A percentile compares a stretch with the other conserved stretches of the same genome.
Evolutionary conservation across 2,113 vertebrate species (phyloP).

Genomic region (Colistium nudipinnis): DNA sequence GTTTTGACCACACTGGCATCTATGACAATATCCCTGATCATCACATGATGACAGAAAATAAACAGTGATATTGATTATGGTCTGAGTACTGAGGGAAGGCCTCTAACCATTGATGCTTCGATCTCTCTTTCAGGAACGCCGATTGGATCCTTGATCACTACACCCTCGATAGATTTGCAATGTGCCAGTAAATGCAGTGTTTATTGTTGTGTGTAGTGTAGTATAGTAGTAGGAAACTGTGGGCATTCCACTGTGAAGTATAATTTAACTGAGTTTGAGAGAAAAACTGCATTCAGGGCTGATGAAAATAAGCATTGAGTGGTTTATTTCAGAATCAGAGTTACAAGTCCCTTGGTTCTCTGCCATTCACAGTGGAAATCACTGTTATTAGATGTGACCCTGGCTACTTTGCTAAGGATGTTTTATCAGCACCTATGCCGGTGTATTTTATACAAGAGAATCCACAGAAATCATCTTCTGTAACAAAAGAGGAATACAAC

Average conservation of each 20-base stretch:
- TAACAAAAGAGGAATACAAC: too few relatives aligned
- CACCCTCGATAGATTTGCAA: not conserved
- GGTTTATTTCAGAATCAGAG: constrained; percentile 21
- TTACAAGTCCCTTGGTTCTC: constrained; percentile 16
- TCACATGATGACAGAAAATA: constrained; percentile 3
- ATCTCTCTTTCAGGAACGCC: not conserved
- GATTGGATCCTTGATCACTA: not conserved
- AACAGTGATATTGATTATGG: constrained; percentile 2
- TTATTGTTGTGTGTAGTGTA: not conserved
- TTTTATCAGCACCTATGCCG: constrained; percentile 19
- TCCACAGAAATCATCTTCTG: not conserved
- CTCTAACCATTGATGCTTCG: not conserved
- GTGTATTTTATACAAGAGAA: not conserved
- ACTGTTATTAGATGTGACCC: constrained; percentile 40
- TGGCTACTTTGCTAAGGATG: constrained; percentile 41
- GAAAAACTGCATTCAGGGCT: not conserved
- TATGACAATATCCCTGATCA: not conserved
- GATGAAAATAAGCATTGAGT: constrained; percentile 4
- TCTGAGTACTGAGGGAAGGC: not conserved
- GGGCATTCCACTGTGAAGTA: not conserved
- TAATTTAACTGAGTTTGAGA: not conserved
- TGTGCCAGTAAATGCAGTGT: not conserved
- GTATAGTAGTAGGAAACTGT: not conserved
- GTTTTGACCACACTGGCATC: constrained; percentile 2
- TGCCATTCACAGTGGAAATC: constrained; percentile 54